phyloP scores from a whole-genome alignment of 2,888 invertebrate genomes.

The Odontocerum albicorne region DNA sequence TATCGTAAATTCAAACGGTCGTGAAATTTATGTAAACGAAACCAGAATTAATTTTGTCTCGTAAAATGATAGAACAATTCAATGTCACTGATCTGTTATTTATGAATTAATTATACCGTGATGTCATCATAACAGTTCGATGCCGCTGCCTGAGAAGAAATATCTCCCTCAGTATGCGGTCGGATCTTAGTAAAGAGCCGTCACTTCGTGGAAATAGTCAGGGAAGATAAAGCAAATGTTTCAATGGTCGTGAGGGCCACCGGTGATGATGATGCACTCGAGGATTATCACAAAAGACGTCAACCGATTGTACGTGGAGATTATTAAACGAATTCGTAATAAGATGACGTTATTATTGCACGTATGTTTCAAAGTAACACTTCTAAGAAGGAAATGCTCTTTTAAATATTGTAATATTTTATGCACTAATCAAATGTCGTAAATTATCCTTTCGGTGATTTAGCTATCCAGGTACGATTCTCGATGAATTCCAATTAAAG shows the following conservation, averaged over 20 bases:
- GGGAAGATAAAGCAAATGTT: constrained; percentile 29
- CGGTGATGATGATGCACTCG: too few relatives aligned
- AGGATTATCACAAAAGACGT: too few relatives aligned
- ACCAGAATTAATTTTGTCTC: too few relatives aligned
- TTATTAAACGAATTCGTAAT: constrained; percentile 16
- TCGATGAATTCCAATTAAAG: too few relatives aligned
- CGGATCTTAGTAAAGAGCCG: constrained; percentile 25
- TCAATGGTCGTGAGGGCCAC: constrained; percentile 28
- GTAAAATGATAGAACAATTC: too few relatives aligned
- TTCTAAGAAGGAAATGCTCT: neutral
- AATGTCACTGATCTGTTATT: too few relatives aligned
- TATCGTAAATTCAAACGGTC: too few relatives aligned
- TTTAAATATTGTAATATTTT: neutral
- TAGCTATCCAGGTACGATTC: too few relatives aligned
- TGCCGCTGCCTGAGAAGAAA: constrained; percentile 2
- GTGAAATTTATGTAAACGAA: too few relatives aligned
- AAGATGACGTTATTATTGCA: constrained; percentile 12
- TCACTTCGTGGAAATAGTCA: constrained; percentile 22
- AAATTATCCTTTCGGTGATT: too few relatives aligned
- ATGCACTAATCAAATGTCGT: neutral
- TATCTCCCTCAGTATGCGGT: too few relatives aligned
- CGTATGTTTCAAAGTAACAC: neutral
- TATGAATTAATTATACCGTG: too few relatives aligned
- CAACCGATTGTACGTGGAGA: neutral
- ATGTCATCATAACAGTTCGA: constrained; percentile 2